Percentiles rank a stretch among this genome's conserved stretches.
Evolutionary conservation across 1,140 invertebrate genomes (phyloP).

Genomic region (Tetramorium simillimum): DNA sequence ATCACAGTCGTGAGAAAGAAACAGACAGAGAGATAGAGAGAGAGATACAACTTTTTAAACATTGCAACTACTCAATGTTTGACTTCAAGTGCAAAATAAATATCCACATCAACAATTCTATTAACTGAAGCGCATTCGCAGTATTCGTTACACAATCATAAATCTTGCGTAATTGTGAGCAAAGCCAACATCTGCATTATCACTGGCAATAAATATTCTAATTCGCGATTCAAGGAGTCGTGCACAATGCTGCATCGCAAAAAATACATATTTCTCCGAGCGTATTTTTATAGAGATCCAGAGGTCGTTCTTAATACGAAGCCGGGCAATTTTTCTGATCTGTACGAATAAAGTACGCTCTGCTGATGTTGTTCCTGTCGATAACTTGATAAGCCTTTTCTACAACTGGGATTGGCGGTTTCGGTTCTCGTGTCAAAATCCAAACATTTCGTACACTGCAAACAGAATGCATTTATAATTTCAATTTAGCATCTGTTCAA

Average conservation of each 20-base stretch:
- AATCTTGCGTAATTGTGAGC: not conserved
- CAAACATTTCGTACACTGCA: slow-evolving; percentile 87
- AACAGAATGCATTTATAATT: not conserved
- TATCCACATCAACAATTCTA: not conserved
- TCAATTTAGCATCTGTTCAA: not conserved
- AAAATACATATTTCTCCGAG: not conserved
- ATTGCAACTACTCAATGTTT: not conserved
- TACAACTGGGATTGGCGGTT: slow-evolving; percentile 86
- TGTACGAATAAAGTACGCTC: slow-evolving; percentile 87
- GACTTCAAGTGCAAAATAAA: not conserved
- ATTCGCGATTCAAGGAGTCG: not conserved
- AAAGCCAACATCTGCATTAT: not conserved
- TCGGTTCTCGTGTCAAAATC: slow-evolving; percentile 88
- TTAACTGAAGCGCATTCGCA: not conserved
- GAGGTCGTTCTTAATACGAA: slow-evolving; percentile 51
- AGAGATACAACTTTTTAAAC: not conserved
- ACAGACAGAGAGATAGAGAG: not conserved
- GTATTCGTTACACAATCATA: not conserved
- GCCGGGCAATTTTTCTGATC: slow-evolving; percentile 88
- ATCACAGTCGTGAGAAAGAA: slow-evolving; percentile 37
- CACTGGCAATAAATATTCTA: not conserved
- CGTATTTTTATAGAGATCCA: not conserved
- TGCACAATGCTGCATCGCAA: not conserved
- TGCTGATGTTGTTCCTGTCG: slow-evolving; percentile 87
- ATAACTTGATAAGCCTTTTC: slow-evolving; percentile 87